Evolutionary conservation across 2,113 vertebrate species (phyloP).

Genomic region (Lanius collurio): DNA sequence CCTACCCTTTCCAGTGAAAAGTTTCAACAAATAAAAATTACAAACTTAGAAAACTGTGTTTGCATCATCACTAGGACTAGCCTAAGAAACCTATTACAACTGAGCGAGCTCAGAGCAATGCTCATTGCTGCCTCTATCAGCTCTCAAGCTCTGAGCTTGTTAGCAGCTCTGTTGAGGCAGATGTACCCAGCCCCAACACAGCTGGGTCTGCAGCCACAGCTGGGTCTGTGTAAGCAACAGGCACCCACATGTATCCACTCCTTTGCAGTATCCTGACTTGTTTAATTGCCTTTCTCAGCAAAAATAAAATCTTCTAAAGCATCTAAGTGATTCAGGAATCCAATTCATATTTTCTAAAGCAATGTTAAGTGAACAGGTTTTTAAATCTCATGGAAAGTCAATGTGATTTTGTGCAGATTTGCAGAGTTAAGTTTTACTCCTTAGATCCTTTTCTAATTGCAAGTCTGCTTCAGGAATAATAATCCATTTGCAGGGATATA

Average conservation of each 20-base stretch:
- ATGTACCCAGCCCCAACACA: background rate
- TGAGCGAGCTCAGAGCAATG: background rate
- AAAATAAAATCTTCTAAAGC: background rate
- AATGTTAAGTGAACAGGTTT: background rate
- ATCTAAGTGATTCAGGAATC: background rate
- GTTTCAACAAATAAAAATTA: background rate
- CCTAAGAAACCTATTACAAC: background rate
- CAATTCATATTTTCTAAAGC: conserved; percentile 20
- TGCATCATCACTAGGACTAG: background rate
- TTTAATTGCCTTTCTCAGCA: background rate
- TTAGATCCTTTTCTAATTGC: background rate
- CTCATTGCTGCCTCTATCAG: background rate
- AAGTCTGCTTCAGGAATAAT: background rate
- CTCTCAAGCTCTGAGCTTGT: background rate
- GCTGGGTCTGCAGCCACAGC: background rate
- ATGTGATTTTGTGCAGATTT: background rate
- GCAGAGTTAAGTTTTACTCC: background rate
- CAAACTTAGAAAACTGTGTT: background rate
- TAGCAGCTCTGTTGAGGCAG: background rate
- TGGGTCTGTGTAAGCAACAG: background rate
- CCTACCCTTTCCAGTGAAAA: background rate
- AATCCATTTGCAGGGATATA: background rate
- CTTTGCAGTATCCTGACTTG: background rate
- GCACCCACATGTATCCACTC: background rate
- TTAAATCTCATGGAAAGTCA: background rate